A percentile compares a stretch with the other conserved stretches of the same genome.
Conservation (phyloP, 23 tunicate species). For the Aplidium turbinatum region DNA sequence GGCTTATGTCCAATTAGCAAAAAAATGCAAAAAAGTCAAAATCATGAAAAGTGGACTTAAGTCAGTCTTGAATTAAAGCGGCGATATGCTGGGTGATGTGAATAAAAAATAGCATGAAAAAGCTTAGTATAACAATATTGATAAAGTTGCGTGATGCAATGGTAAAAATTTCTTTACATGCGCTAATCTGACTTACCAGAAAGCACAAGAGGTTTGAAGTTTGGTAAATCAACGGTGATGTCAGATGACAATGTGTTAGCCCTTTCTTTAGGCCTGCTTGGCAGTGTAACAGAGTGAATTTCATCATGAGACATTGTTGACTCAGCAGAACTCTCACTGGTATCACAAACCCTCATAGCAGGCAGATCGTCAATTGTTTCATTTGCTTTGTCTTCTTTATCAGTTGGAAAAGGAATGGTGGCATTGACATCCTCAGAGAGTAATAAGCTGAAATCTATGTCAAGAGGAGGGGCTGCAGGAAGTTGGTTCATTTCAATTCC, state of each 20-base stretch:
- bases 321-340: constrained; percentile 32
- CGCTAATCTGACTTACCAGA: constrained; percentile 63
- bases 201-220: constrained; percentile 69
- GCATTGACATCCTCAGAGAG: background rate
- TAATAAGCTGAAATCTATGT: background rate
- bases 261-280: background rate
- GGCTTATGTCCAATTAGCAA: too few relatives aligned
- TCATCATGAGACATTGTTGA: constrained; percentile 24
- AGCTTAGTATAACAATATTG: too few relatives aligned
- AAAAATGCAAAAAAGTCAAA: too few relatives aligned
- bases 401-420: background rate
- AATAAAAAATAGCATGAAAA: too few relatives aligned
- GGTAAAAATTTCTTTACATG: too few relatives aligned
- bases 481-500: constrained; percentile 65
- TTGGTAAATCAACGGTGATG: constrained; percentile 38
- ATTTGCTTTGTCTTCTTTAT: background rate
- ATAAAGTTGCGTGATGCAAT: too few relatives aligned
- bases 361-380: too few relatives aligned
- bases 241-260: background rate
- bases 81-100: too few relatives aligned
- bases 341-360: constrained; percentile 15
- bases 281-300: background rate
- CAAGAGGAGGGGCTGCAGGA: background rate
- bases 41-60: too few relatives aligned
- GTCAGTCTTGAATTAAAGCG: too few relatives aligned